Base-by-base conservation (phyloP, 2,888 invertebrate genomes). In the Cephus rjabovi region DNA sequence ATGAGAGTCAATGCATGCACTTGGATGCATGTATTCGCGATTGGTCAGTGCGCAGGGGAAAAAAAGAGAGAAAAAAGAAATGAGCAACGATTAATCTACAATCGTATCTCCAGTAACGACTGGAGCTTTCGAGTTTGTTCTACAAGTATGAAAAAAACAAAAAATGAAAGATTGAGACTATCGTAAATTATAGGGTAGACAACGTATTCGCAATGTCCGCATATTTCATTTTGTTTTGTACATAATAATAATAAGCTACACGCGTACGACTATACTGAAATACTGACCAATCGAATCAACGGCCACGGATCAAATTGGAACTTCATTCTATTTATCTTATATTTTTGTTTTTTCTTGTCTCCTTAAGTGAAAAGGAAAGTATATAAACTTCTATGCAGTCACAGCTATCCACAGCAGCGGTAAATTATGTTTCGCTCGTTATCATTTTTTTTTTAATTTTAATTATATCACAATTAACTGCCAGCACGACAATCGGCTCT, bases 381-480 rank as follows among this genome's bases (percentile, higher is more conserved):
- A 71, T 71, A 71, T 33, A 30, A 71, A 71, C 31, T 31, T 71
- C 80, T 81, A 79, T 80, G 79, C 80, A 83, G 82, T 89, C 89
- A 89, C 86, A 90, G 86, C 86, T 86, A 88, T 86, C 86, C 88
- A 89, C 86, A 87, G 85, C 85, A 88, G 86, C 87, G 83, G 84
- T 80, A 82, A 84, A 86, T 83, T 86, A 87, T 86, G 83, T 88
- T 86, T 87, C 86, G 85, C 85, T 87, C 84, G 78, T 84, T 76
- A 77, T 75, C 73, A 9, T 34, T 73, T 75, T 40, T 69, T 75
- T 73, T 35, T 76, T 73, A 74, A 40, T 78, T 79, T 77, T 86
- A 89, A 87, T 88, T 88, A 87, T 90, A 90, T 90, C 90, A 90
- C 90, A 90, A 89, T 89, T 83, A 89, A 89, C 88, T 89, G 88